Base-by-base conservation (phyloP, 2,797 vertebrate species). In the Hoplostethus atlanticus region DNA sequence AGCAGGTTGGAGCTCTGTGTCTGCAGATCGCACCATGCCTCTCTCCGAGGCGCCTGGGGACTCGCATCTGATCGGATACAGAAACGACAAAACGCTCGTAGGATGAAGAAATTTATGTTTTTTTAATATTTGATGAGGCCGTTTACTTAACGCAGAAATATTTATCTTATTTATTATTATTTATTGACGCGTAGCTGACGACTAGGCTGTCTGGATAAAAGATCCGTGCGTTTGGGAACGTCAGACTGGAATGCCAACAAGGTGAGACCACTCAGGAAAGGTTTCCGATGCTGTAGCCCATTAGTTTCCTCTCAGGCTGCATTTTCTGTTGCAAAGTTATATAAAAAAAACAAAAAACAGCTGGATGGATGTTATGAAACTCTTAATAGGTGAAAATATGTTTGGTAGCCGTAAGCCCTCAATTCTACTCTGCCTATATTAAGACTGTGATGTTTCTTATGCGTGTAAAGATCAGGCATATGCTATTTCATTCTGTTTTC, bases 181-280 rank as follows among this genome's bases (percentile, higher is more conserved):
- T 50, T 42, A 44, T 40, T 63, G 80, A 75, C 58, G 75, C 73
- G 69, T 68, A 7, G 30, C 40, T 13, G 11, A 31, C 16, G 30
- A 40, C 47, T 21, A 9, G 36, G 57, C 12, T 67, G 38, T 84
- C 72, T 87, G 84, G 76, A 79, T 76, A 57, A 84, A 88, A 73
- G 69, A 86, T 17, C 77, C 57, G 78, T 73, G 84, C 87, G 81
- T 82, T 76, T 63, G 75, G 76, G 79, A 84, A 85, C 77, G 62
- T 64, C 70, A 60, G 85, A 76, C 77, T 76, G 85, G 84, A 80
- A 92, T 89, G 82, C 78, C 81, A 90, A 92, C 87, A 84, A 95
- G 95, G 95, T 95, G 91, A 94, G 93, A 77, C 2, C 44, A 64
- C 60, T 2, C 9, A 40, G 25, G n/a, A 21, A 63, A 31, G 4